phyloP scores from a whole-genome alignment of 2,113 vertebrate genomes.

The Deroptyus accipitrinus region DNA sequence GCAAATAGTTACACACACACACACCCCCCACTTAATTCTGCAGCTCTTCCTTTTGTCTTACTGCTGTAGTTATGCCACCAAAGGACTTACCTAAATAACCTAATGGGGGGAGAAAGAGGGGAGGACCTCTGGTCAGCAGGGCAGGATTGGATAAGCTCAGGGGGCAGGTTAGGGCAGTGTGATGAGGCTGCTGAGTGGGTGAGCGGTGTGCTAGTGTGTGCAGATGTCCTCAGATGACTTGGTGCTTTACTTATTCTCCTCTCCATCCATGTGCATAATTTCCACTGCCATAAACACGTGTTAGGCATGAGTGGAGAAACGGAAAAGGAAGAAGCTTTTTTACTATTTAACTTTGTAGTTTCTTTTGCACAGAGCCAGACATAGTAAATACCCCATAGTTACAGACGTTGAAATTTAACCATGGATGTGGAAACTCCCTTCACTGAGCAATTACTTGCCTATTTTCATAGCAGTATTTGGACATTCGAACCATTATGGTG shows the following conservation, averaged over 20 bases:
- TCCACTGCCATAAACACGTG: not conserved
- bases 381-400: not conserved
- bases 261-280: not conserved
- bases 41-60: not conserved
- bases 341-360: not conserved
- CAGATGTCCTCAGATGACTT: not conserved
- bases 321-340: conserved; percentile 7
- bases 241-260: conserved; percentile 36
- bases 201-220: not conserved
- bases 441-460: not conserved
- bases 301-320: not conserved
- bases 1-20: not conserved
- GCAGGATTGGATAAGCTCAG: not conserved
- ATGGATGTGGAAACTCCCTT: conserved; percentile 1
- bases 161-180: not conserved
- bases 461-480: not conserved
- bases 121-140: not conserved
- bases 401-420: not conserved
- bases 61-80: not conserved
- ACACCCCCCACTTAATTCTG: not conserved
- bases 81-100: not conserved
- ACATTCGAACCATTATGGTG: not conserved
- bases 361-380: not conserved
- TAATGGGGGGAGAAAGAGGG: not conserved
- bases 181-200: not conserved